Evolutionary conservation across 2,113 vertebrate genomes (phyloP).

Genomic region (Baryphthengus martii): DNA sequence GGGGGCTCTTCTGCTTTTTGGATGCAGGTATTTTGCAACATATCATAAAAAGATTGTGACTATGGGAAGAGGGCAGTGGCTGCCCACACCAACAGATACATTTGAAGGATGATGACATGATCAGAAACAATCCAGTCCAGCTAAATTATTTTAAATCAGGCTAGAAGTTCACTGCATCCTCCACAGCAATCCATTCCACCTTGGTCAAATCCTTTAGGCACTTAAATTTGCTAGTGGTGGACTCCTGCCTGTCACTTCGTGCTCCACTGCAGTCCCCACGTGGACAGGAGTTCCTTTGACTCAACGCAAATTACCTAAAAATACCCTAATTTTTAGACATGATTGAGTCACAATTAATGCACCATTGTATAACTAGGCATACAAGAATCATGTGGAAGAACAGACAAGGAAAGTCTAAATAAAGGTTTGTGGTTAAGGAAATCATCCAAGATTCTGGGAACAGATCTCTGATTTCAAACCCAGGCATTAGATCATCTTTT

Average conservation of each 20-base stretch:
- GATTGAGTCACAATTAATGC: rapidly evolving
- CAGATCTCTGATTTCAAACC: neutral
- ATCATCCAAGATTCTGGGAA: neutral
- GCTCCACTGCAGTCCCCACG: neutral
- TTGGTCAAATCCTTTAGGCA: neutral
- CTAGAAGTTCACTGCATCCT: neutral
- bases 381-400: neutral
- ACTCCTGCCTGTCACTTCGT: neutral
- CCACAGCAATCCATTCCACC: neutral
- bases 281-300: neutral
- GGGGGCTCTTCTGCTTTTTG: neutral
- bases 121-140: neutral
- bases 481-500: neutral
- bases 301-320: neutral
- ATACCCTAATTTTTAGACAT: neutral
- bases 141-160: neutral
- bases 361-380: neutral
- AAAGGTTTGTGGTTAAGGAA: neutral
- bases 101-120: neutral
- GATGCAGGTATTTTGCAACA: neutral
- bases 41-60: neutral
- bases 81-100: neutral
- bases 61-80: neutral
- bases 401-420: neutral
- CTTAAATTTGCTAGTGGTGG: neutral